A percentile compares a stretch with the other conserved stretches of the same genome.
Conservation (phyloP, 2,797 vertebrate species). For the Miichthys miiuy region DNA sequence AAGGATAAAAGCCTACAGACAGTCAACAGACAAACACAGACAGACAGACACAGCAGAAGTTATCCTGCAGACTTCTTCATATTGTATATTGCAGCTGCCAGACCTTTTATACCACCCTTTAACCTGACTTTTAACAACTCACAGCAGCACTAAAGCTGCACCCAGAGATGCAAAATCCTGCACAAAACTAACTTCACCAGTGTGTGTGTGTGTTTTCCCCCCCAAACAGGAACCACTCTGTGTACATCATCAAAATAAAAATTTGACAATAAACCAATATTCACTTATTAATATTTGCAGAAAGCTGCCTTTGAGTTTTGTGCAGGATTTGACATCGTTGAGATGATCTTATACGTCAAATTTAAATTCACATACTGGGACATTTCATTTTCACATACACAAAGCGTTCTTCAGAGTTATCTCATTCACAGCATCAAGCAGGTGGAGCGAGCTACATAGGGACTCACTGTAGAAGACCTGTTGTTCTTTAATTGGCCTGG, state of each 20-base stretch:
- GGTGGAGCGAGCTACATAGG: not conserved
- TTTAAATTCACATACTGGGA: constrained; percentile 43
- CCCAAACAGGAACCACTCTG: not conserved
- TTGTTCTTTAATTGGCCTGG: not conserved
- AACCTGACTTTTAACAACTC: not conserved
- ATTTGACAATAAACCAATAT: not conserved
- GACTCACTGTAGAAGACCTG: not conserved
- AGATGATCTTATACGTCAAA: not conserved
- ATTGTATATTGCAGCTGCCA: constrained; percentile 26
- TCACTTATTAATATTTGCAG: not conserved
- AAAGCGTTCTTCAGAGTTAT: constrained; percentile 19
- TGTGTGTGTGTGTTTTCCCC: not conserved
- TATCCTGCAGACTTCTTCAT: constrained; percentile 29
- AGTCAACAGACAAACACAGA: not conserved
- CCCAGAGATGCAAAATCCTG: constrained; percentile 33
- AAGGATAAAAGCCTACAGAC: not conserved
- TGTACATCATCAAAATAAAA: not conserved
- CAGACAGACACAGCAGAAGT: not conserved
- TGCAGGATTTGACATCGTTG: constrained; percentile 34
- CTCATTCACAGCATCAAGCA: constrained; percentile 6
- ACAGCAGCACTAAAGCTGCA: constrained; percentile 25
- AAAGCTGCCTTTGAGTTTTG: constrained; percentile 27
- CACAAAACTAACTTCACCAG: constrained; percentile 13
- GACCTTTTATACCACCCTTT: constrained; percentile 2
- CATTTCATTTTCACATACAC: constrained; percentile 51